Conservation (phyloP, 1,140 invertebrate species). For the Bombus confusus region DNA sequence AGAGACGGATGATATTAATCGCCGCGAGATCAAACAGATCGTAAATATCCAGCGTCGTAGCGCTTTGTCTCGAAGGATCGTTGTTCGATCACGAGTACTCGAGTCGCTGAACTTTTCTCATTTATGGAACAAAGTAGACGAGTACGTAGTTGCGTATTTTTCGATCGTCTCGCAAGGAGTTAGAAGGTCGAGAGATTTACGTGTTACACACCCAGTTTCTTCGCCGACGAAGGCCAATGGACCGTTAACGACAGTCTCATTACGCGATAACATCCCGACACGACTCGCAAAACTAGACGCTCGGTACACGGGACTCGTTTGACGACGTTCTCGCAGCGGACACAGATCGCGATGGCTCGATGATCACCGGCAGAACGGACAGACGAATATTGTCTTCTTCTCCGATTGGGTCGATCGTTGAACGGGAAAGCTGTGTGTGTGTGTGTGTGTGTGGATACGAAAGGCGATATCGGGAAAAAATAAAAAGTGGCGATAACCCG, state of each 20-base stretch:
- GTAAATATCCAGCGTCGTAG: not conserved
- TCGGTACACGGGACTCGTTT: not conserved
- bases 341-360: not conserved
- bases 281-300: slow-evolving; percentile 33
- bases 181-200: not conserved
- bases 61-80: too few relatives aligned
- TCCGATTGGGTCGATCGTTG: not conserved
- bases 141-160: not conserved
- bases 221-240: slow-evolving; percentile 77
- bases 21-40: too few relatives aligned
- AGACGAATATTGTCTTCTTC: not conserved
- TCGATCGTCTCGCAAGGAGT: slow-evolving; percentile 64
- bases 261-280: slow-evolving; percentile 69
- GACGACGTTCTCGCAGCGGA: not conserved
- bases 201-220: slow-evolving; percentile 56
- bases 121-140: too few relatives aligned
- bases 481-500: not conserved
- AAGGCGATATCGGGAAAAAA: not conserved
- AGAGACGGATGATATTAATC: not conserved
- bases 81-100: too few relatives aligned
- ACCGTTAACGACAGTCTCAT: slow-evolving; percentile 71
- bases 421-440: not conserved
- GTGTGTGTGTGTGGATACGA: not conserved
- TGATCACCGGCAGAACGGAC: not conserved
- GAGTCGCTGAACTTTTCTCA: too few relatives aligned